Conservation (phyloP, 1,140 invertebrate genomes). For the Onthophagus taurus region DNA sequence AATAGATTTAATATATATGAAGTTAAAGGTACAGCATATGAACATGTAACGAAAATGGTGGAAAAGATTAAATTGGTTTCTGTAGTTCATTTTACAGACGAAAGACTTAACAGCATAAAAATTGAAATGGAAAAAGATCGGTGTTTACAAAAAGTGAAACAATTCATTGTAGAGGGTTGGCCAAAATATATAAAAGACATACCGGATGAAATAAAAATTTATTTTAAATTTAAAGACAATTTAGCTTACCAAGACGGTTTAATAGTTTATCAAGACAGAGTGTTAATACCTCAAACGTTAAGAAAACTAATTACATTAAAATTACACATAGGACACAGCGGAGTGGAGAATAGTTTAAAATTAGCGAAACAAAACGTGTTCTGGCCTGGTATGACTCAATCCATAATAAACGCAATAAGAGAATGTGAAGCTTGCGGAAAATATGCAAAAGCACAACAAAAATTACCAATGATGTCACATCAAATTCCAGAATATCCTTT, state of each 20-base stretch:
- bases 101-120: no score
- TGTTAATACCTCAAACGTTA: slow-evolving; percentile 25
- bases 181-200: slow-evolving; percentile 19
- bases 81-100: no score
- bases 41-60: no score
- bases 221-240: slow-evolving; percentile 24
- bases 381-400: not conserved
- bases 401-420: not conserved
- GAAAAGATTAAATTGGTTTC: no score
- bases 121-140: no score
- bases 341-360: slow-evolving; percentile 22
- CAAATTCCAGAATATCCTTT: slow-evolving; percentile 14
- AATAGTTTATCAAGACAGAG: slow-evolving; percentile 18
- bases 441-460: not conserved
- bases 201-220: slow-evolving; percentile 18
- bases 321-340: slow-evolving; percentile 8
- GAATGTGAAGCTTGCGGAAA: slow-evolving; percentile 12
- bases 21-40: no score
- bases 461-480: slow-evolving; percentile 13
- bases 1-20: no score
- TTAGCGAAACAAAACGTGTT: slow-evolving; percentile 22
- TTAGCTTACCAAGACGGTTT: slow-evolving; percentile 9
- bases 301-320: slow-evolving; percentile 18
- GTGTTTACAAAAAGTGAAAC: no score
- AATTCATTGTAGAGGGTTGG: no score